phyloP scores from a whole-genome alignment of 2,888 invertebrate species.

The Hypercompe scribonia region DNA sequence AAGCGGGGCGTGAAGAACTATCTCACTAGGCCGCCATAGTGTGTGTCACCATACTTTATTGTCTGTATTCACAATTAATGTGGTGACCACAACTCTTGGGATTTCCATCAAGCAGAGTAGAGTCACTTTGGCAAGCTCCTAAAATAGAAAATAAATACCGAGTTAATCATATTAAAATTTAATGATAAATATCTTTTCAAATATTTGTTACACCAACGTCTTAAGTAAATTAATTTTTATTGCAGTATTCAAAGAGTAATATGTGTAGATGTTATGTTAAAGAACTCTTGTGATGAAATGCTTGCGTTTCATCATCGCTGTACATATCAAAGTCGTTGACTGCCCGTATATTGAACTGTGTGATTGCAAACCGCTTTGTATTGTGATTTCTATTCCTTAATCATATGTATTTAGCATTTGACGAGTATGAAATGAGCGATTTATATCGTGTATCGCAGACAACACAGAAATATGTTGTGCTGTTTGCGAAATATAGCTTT shows the following conservation, averaged over 20 bases:
- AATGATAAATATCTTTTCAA: neutral
- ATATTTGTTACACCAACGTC: neutral
- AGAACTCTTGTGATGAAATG: constrained; percentile 4
- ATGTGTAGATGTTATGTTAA: neutral
- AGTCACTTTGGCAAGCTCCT: too few relatives aligned
- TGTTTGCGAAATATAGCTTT: neutral
- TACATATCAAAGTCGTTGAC: constrained; percentile 27
- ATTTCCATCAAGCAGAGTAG: too few relatives aligned
- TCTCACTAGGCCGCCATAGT: too few relatives aligned
- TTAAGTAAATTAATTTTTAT: neutral
- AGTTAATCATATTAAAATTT: neutral
- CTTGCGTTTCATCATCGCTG: neutral
- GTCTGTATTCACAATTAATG: too few relatives aligned
- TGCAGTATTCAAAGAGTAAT: neutral
- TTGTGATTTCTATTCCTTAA: constrained; percentile 7
- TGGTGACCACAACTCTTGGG: too few relatives aligned
- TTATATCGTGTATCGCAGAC: neutral
- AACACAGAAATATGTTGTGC: neutral
- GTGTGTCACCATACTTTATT: too few relatives aligned
- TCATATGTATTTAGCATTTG: constrained; percentile 4
- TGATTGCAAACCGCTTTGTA: neutral
- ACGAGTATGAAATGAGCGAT: neutral
- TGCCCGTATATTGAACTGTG: constrained; percentile 32
- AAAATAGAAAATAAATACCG: too few relatives aligned
- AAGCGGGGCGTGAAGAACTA: too few relatives aligned